Evolutionary conservation across 2,888 invertebrate species (phyloP), one percentile per base, ranked within the genome.

Genomic region (Ecliptopera silaceata): DNA sequence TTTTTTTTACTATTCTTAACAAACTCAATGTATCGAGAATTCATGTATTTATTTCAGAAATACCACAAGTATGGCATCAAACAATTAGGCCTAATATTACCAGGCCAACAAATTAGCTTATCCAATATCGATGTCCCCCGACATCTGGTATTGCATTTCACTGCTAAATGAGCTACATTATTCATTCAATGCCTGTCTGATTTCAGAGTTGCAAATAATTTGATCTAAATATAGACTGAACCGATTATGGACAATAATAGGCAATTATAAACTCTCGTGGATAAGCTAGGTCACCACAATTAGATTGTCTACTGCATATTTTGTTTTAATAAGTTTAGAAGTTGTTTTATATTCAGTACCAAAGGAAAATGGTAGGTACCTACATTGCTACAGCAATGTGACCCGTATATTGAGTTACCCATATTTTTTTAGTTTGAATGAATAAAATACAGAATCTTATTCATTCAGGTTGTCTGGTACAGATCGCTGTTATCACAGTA

Each of bases 81-180:
- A 70, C 69, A 64, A 70, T 72, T 71, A 68, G 67, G 51, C 47
- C 64, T 65, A 68, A 68, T 68, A 71, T 68, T 68, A 66, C 36
- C 61, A 53, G 43, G 50, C 59, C 18, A 59, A 57, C 57, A 68
- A 76, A 76, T 71, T 71, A 71, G 68, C 65, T 68, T 64, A 71
- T 69, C 71, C 65, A 62, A 70, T 70, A 72, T 70, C 69, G 61
- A 72, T 59, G 57, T 70, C 69, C 71, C 71, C 63, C 59, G 68
- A 61, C 66, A 62, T 63, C 59, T 70, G 59, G 62, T 64, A 63
- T 64, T 64, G 65, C 68, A 65, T 71, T 69, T 68, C 56, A 61
- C 53, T 34, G 50, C 61, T 56, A 67, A 69, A 72, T 73, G 68
- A 70, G 63, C 65, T 72, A 63, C 68, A 73, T 71, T 69, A 76